These are phyloP conservation scores for Gallinago stenura DNA, from an alignment of 2,797 vertebrate species.

Conservation along the genomic window DNA sequence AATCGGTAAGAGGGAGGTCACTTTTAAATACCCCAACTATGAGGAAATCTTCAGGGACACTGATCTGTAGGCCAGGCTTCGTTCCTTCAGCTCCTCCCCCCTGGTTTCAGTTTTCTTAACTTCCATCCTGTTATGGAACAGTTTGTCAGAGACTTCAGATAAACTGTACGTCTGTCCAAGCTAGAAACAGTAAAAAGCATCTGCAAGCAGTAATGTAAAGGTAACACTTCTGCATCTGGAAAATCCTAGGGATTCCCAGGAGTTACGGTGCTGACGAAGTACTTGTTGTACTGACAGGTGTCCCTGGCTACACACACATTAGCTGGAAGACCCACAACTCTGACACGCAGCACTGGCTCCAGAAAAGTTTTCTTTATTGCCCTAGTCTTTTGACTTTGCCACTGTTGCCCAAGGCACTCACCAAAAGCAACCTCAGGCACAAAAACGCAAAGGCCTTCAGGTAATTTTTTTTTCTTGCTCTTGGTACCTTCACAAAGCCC, in stretches of 20 bases:
- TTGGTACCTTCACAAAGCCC: not conserved
- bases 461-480: not conserved
- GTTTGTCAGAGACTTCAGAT: not conserved
- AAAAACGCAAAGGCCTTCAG: not conserved
- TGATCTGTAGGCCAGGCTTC: not conserved
- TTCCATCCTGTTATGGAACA: not conserved
- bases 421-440: not conserved
- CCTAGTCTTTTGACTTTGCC: not conserved
- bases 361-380: not conserved
- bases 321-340: not conserved
- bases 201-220: not conserved
- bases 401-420: not conserved
- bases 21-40: conserved; percentile 39
- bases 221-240: not conserved
- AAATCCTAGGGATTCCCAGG: not conserved
- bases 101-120: not conserved
- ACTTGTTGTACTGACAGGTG: fast-evolving
- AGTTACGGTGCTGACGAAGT: not conserved
- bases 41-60: conserved; percentile 49
- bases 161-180: not conserved
- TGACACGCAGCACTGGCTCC: not conserved
- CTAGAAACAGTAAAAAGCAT: not conserved
- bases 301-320: not conserved
- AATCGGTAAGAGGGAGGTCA: conserved; percentile 37
- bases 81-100: conserved; percentile 8